Conservation (phyloP, 1,140 invertebrate species). For the Drosophila takahashii region DNA sequence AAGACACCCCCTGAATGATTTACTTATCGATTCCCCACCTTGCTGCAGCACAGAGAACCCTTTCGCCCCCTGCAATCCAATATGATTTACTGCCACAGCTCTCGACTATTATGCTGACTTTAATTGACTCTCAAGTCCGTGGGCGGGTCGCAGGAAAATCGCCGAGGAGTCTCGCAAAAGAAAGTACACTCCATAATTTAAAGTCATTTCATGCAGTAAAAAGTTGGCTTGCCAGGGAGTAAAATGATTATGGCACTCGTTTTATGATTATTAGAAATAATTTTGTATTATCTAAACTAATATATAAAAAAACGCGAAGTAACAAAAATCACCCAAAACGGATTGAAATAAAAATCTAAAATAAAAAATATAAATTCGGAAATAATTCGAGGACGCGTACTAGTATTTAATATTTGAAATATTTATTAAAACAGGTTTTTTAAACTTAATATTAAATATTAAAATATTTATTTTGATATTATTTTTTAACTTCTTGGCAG, state of each 20-base stretch:
- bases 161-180: neutral
- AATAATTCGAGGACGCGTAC: no score
- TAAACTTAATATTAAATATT: no score
- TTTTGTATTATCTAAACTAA: no score
- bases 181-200: constrained; percentile 10
- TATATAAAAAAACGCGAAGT: no score
- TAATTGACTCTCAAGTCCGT: constrained; percentile 29
- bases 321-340: no score
- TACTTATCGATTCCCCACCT: constrained; percentile 22
- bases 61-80: neutral
- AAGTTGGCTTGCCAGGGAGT: no score
- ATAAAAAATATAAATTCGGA: no score
- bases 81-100: constrained; percentile 21
- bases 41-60: neutral
- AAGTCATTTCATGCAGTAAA: constrained; percentile 1
- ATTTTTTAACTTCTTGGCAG: neutral
- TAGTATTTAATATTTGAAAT: no score
- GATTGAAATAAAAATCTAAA: no score
- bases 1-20: constrained; percentile 7
- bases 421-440: no score
- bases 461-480: no score
- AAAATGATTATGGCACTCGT: neutral
- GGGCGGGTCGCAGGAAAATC: neutral
- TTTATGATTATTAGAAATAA: no score
- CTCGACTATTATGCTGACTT: constrained; percentile 24